Evolutionary conservation across 1,140 invertebrate genomes (phyloP).

Genomic region (Philopotamus ludificatus): DNA sequence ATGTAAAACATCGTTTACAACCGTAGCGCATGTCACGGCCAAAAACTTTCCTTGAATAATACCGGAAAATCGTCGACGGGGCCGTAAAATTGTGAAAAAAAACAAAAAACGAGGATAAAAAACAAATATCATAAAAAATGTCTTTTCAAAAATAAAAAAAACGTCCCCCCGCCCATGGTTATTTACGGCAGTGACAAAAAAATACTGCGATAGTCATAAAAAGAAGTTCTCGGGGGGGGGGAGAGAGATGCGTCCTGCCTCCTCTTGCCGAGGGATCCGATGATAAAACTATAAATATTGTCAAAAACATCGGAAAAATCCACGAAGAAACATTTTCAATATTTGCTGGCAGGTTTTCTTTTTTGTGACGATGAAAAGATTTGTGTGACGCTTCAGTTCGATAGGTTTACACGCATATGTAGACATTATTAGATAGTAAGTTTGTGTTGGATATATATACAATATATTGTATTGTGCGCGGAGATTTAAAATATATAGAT

Average conservation of each 20-base stretch:
- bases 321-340: conserved; percentile 7
- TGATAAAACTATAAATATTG: conserved; percentile 40
- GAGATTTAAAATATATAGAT: not conserved
- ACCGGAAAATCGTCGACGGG: conserved; percentile 13
- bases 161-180: conserved; percentile 30
- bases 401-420: not conserved
- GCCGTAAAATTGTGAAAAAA: conserved; percentile 35
- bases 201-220: conserved; percentile 1
- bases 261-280: conserved; percentile 3
- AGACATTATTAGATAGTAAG: not conserved
- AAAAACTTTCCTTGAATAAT: not conserved
- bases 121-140: conserved; percentile 42
- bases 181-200: conserved; percentile 22
- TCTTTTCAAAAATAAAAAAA: conserved; percentile 25
- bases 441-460: not conserved
- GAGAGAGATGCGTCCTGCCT: not conserved
- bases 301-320: conserved; percentile 15
- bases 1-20: conserved; percentile 13
- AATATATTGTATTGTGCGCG: not conserved
- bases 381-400: not conserved
- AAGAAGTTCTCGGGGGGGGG: not conserved
- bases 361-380: not conserved
- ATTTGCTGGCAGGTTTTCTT: conserved; percentile 13
- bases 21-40: not conserved
- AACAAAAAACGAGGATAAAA: conserved; percentile 11